Evolutionary conservation across 2,888 invertebrate genomes (phyloP).

Genomic region (Patella ulyssiponensis): DNA sequence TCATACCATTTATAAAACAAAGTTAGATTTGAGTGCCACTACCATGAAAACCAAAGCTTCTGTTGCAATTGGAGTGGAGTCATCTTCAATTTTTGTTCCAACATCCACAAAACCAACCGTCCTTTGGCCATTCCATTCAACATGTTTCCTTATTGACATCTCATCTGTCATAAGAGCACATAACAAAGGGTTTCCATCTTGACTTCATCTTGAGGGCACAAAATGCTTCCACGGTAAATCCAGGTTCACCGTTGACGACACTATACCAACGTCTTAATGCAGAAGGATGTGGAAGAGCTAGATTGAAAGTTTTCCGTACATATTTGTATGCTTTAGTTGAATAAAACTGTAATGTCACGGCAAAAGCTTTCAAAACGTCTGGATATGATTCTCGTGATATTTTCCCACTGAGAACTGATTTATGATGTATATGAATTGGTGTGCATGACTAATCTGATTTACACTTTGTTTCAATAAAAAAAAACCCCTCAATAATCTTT

Average conservation of each 20-base stretch:
- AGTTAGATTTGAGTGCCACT: slow-evolving; percentile 1
- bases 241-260: neutral
- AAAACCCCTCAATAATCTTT: no score
- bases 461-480: no score
- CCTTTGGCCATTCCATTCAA: slow-evolving; percentile 17
- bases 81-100: slow-evolving; percentile 11
- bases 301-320: slow-evolving; percentile 10
- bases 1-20: neutral
- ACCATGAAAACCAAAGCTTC: slow-evolving; percentile 10
- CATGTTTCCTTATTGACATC: slow-evolving; percentile 19
- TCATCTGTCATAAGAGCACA: slow-evolving; percentile 16
- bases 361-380: slow-evolving; percentile 13
- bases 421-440: no score
- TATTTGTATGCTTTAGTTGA: slow-evolving; percentile 14
- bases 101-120: slow-evolving; percentile 12
- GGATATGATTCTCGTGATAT: neutral
- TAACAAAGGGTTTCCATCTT: neutral
- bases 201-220: slow-evolving; percentile 2
- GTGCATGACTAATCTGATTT: no score
- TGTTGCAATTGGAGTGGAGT: slow-evolving; percentile 14
- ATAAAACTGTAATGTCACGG: slow-evolving; percentile 18
- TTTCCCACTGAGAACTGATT: neutral
- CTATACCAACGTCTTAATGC: slow-evolving; percentile 4
- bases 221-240: neutral
- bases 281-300: slow-evolving; percentile 7